Evolutionary conservation across 1,140 invertebrate genomes (phyloP), one percentile per base, ranked within the genome.

Genomic region (Drosophila equinoxialis): DNA sequence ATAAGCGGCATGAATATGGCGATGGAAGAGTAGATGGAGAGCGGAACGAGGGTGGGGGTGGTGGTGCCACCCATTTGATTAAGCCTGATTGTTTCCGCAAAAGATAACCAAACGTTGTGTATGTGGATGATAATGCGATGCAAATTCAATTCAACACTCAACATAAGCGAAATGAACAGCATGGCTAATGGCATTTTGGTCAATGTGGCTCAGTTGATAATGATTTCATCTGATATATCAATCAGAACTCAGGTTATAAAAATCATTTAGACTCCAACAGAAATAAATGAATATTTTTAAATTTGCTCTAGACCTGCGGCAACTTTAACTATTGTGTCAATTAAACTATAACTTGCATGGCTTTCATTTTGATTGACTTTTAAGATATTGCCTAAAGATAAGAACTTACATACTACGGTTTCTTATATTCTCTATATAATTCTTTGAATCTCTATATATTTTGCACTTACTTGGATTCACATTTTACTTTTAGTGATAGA

Each of bases 31-130:
- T 7, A 41, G 68, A 64, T 48, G 51, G 67, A 42, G 17, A 65
- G 41, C 20, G 48, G 54, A 37, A 37, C 35, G 8, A 26, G 3
- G 23, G 23, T 0, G 14, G 59, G 26, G 26, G 26, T 30, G 3
- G 10, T 33, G 41, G 61, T 42, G 35, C 58, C 65, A 75, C 48
- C 64, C 77, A 82, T 60, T 73, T 72, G 79, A 87, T 86, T 86
- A 83, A 66, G 58, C 63, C 59, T 77, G 79, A 83, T 86, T 76
- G 76, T 62, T 86, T 86, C 82, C 74, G 74, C 60, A 74, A 70
- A 67, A 64, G 74, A 76, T 77, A 63, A 41, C 35, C 60, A 64
- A 39, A 55, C 20, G 37, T 70, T 60, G 17, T 14, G n/a, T 14
- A 11, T 14, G 61, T 57, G 23, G 17, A 51, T 51, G 45, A 51